Evolutionary conservation across 2,797 vertebrate genomes (phyloP).

Genomic region (Poeciliopsis presidionis): DNA sequence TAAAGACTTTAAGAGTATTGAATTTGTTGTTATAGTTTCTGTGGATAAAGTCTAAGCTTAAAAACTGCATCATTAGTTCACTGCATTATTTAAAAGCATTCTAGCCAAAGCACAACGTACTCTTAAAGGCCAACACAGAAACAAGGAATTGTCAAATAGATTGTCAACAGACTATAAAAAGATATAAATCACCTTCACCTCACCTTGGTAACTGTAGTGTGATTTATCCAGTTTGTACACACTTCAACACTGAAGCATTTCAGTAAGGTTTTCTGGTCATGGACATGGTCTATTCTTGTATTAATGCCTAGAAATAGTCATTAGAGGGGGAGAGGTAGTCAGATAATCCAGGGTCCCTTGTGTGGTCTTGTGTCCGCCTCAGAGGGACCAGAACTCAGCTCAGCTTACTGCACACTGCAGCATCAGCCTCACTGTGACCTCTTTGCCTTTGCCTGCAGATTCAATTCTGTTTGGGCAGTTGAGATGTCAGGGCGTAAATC

Average conservation of each 20-base stretch:
- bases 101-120: background rate
- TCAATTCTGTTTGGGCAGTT: constrained; percentile 28
- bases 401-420: constrained; percentile 19
- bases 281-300: constrained; percentile 37
- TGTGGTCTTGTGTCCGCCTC: constrained; percentile 23
- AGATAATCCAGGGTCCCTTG: constrained; percentile 58
- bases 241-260: constrained; percentile 24
- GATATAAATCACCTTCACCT: constrained; percentile 47
- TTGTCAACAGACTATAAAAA: background rate
- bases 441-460: constrained; percentile 31
- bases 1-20: background rate
- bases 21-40: background rate
- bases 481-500: too few species aligned
- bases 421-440: constrained; percentile 32
- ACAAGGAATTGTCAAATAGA: background rate
- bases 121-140: background rate
- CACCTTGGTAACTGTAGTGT: constrained; percentile 45
- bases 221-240: constrained; percentile 54
- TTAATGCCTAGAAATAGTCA: constrained; percentile 38
- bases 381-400: constrained; percentile 29
- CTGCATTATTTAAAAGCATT: background rate
- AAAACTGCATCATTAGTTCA: background rate
- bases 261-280: constrained; percentile 36
- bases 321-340: constrained; percentile 46
- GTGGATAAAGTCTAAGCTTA: background rate